Conservation (phyloP, 2,888 invertebrate genomes). For the Coenonympha glycerion region DNA sequence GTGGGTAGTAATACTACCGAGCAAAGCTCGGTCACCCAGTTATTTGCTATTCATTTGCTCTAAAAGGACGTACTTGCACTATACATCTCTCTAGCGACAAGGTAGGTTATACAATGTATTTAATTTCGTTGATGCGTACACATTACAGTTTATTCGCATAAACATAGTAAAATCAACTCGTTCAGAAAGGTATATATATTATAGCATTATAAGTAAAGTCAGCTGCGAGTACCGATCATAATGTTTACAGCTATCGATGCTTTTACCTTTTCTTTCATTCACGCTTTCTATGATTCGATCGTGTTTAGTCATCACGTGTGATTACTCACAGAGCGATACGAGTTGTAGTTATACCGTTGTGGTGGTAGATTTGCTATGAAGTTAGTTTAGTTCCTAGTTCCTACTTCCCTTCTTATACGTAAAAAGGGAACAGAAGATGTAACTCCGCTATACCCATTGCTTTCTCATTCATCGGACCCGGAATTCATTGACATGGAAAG, state of each 20-base stretch:
- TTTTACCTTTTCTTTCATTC: slow-evolving; percentile 31
- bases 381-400: no score
- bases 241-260: slow-evolving; percentile 20
- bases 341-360: background rate
- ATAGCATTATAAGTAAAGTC: slow-evolving; percentile 2
- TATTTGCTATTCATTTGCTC: no score
- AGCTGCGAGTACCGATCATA: slow-evolving; percentile 8
- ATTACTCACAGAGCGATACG: background rate
- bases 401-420: no score
- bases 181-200: slow-evolving; percentile 9
- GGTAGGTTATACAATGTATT: background rate
- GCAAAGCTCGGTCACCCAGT: no score
- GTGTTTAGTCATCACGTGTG: slow-evolving; percentile 23
- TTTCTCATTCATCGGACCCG: no score
- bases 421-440: no score
- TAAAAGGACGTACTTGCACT: no score
- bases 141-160: background rate
- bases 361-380: background rate
- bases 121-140: background rate
- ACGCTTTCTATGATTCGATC: slow-evolving; percentile 29
- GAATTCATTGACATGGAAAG: no score
- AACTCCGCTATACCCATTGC: no score
- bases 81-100: no score
- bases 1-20: no score
- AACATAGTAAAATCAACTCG: background rate